phyloP scores from a whole-genome alignment of 1,140 invertebrate genomes.

The Bathynomus jamesi region DNA sequence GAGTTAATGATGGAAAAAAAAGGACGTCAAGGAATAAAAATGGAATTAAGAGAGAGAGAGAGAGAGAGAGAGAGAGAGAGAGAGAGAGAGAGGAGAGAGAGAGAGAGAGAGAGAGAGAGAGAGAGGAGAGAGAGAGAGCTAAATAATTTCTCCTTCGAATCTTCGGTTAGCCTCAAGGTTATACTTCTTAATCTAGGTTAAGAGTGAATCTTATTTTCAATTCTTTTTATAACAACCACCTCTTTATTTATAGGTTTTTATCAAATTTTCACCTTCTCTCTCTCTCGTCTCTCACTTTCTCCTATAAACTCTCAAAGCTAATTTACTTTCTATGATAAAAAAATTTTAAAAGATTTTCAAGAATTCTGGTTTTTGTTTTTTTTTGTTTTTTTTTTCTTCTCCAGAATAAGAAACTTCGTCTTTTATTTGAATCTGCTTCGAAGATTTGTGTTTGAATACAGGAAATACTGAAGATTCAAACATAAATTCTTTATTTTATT shows the following conservation, averaged over 20 bases:
- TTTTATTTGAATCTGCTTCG: too few species aligned
- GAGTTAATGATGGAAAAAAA: not conserved
- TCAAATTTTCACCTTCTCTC: not conserved
- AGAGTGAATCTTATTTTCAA: not conserved
- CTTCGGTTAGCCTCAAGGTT: not conserved
- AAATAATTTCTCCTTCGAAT: not conserved
- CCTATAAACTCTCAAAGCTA: not conserved
- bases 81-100: too few species aligned
- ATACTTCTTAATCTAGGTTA: not conserved
- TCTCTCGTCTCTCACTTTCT: not conserved
- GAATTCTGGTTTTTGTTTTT: too few species aligned
- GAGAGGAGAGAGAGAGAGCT: conserved; percentile 18
- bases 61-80: conserved; percentile 1
- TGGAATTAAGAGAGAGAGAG: not conserved
- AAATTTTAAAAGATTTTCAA: too few species aligned
- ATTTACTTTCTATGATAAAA: not conserved
- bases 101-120: conserved; percentile 12
- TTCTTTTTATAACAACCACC: not conserved
- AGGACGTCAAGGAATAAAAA: not conserved
- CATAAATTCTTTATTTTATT: too few species aligned
- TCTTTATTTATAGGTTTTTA: not conserved
- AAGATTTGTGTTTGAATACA: too few species aligned
- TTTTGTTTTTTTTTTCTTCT: too few species aligned
- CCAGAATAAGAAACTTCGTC: too few species aligned
- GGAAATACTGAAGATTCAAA: too few species aligned